These are phyloP conservation scores for Himalopsyche phryganea DNA, from an alignment of 1,140 invertebrate genomes.

Conservation along the genomic window DNA sequence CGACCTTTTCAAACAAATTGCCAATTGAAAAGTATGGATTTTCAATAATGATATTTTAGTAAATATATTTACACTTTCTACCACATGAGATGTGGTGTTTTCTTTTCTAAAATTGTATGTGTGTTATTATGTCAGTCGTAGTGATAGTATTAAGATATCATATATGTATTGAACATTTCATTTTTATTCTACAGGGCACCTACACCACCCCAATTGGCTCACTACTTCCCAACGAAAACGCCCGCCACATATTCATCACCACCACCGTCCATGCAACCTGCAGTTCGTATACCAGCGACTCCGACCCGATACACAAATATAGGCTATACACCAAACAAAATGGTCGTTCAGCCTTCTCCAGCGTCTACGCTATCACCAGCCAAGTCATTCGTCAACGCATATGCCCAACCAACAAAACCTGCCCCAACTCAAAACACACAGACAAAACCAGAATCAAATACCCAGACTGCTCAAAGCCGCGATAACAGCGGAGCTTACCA, in stretches of 20 bases:
- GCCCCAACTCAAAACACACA: not conserved
- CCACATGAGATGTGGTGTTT: too few species aligned
- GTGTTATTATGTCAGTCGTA: too few species aligned
- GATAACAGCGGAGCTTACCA: constrained; percentile 35
- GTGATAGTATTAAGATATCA: too few species aligned
- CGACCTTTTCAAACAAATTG: too few species aligned
- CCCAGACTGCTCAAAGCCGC: constrained; percentile 26
- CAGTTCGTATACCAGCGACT: constrained; percentile 36
- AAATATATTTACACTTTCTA: too few species aligned
- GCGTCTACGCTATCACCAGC: constrained; percentile 39
- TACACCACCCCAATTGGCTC: constrained; percentile 12
- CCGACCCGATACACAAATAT: constrained; percentile 47
- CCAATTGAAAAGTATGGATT: too few species aligned
- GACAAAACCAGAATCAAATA: constrained; percentile 7
- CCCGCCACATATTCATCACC: constrained; percentile 2
- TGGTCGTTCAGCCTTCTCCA: constrained; percentile 32
- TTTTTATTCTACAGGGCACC: constrained; percentile 22
- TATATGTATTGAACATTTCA: too few species aligned
- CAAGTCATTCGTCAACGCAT: constrained; percentile 43
- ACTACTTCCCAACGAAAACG: constrained; percentile 17
- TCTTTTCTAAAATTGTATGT: too few species aligned
- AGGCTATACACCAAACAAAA: constrained; percentile 36
- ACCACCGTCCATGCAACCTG: constrained; percentile 3
- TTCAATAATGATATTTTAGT: too few species aligned
- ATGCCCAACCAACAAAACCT: constrained; percentile 37